Conservation (phyloP, 1,140 invertebrate species). For the Procambarus clarkii region DNA sequence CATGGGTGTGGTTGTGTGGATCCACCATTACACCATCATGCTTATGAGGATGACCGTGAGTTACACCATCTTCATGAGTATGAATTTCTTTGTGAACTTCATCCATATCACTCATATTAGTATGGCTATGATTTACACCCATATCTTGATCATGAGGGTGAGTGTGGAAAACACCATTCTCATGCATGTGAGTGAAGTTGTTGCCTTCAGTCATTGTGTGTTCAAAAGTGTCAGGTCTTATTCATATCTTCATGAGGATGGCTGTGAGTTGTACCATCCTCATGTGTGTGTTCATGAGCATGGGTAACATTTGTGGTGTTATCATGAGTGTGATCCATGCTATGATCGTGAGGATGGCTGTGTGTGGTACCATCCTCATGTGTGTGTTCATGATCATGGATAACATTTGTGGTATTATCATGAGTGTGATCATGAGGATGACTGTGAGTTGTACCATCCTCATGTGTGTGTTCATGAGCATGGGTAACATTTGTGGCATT, state of each 20-base stretch:
- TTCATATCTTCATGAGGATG: conserved; percentile 36
- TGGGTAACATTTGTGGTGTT: conserved; percentile 22
- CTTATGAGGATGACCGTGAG: conserved; percentile 5
- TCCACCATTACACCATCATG: conserved; percentile 1
- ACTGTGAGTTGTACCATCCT: conserved; percentile 31
- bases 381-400: background rate
- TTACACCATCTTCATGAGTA: background rate
- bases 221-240: conserved; percentile 7
- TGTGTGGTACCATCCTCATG: conserved; percentile 55
- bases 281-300: conserved; percentile 27
- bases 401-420: background rate
- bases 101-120: background rate
- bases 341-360: conserved; percentile 28
- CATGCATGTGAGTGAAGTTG: conserved; percentile 12
- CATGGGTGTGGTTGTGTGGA: conserved; percentile 16
- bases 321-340: conserved; percentile 20
- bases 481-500: background rate
- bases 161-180: conserved; percentile 13
- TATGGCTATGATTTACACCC: conserved; percentile 16
- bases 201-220: background rate
- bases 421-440: conserved; percentile 11
- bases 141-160: conserved; percentile 13
- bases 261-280: conserved; percentile 38
- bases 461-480: conserved; percentile 32
- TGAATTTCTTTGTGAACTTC: conserved; percentile 3